phyloP scores from a whole-genome alignment of 2,113 vertebrate species.

The Nematolebias whitei region DNA sequence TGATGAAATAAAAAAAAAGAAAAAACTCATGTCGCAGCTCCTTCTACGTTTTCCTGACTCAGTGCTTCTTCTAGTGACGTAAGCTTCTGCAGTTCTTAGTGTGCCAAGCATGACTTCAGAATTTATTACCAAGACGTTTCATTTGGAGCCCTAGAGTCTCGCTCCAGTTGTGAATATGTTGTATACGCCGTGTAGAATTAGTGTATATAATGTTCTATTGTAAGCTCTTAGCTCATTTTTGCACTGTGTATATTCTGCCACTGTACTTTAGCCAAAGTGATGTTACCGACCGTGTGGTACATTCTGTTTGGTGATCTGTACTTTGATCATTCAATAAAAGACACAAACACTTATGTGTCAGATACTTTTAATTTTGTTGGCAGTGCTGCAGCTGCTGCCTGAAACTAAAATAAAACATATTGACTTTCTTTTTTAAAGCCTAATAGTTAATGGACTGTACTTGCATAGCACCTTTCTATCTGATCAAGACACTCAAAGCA shows the following conservation, averaged over 20 bases:
- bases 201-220: constrained; percentile 47
- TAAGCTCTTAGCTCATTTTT: constrained; percentile 65
- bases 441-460: too few relatives aligned
- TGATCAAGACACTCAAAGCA: too few relatives aligned
- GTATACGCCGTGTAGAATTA: constrained; percentile 59
- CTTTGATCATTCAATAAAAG: constrained; percentile 67
- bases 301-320: constrained; percentile 55
- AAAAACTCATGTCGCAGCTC: constrained; percentile 21
- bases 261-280: constrained; percentile 67
- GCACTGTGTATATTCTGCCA: constrained; percentile 67
- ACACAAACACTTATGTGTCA: constrained; percentile 50
- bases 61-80: constrained; percentile 57
- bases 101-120: constrained; percentile 66
- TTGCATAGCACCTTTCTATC: too few relatives aligned
- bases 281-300: constrained; percentile 57
- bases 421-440: too few relatives aligned
- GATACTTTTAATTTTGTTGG: background rate
- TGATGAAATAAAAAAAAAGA: constrained; percentile 19
- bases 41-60: constrained; percentile 44
- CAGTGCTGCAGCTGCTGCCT: too few relatives aligned
- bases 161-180: constrained; percentile 57
- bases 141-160: constrained; percentile 44
- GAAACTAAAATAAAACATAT: too few relatives aligned
- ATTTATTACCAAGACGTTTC: constrained; percentile 45
- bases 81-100: constrained; percentile 49